Evolutionary conservation across 2,113 vertebrate species (phyloP).

Genomic region (Solenodon paradoxus): DNA sequence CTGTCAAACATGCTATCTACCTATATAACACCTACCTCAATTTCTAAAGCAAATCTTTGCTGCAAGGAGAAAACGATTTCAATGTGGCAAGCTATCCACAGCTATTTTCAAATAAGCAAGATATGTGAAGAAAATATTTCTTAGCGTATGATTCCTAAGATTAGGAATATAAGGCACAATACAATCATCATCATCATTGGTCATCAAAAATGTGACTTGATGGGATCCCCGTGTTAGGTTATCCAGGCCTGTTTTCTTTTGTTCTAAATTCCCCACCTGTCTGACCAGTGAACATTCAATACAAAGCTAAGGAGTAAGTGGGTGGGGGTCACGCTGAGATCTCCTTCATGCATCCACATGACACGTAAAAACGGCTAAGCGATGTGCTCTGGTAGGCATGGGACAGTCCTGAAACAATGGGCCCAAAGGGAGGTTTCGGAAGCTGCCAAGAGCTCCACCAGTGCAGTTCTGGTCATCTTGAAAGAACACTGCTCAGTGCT

Average conservation of each 20-base stretch:
- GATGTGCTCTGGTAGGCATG: neutral
- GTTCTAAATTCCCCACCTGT: neutral
- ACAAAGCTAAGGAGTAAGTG: neutral
- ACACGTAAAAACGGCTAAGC: neutral
- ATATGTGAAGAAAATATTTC: neutral
- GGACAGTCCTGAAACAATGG: neutral
- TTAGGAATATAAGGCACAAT: neutral
- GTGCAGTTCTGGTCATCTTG: neutral
- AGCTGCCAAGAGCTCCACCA: neutral
- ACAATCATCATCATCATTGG: neutral
- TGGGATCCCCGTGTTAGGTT: neutral
- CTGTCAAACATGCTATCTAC: neutral
- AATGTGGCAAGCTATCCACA: neutral
- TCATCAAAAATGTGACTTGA: neutral
- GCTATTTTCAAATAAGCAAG: conserved; percentile 18
- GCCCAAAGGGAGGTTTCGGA: neutral
- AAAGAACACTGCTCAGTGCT: neutral
- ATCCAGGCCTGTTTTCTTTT: neutral
- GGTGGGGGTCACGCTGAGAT: neutral
- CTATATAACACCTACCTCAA: neutral
- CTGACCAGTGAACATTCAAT: neutral
- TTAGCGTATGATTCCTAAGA: neutral
- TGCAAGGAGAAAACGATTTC: neutral
- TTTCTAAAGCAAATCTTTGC: conserved; percentile 22
- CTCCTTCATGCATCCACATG: neutral